Base-by-base conservation (phyloP, 2,113 vertebrate species). In the Geococcyx californianus region DNA sequence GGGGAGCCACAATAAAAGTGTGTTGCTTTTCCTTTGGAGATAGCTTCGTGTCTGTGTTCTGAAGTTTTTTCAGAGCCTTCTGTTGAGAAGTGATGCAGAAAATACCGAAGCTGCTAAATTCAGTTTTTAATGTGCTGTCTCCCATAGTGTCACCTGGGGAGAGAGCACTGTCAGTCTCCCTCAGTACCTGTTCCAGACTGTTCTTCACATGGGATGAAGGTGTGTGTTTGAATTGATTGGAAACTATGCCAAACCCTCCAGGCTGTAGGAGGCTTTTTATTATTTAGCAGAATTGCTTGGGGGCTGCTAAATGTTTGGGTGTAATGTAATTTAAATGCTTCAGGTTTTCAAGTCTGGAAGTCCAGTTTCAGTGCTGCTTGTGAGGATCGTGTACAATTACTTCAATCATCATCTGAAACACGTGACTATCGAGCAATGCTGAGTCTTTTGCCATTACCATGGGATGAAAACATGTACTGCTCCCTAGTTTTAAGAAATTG, bases 11-110 rank as follows among this genome's bases (percentile, higher is more conserved):
- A 68, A 68, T 59, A 90, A 87, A 77, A 31, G 52, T 80, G 73
- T 86, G 89, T 49, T 96, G 84, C 75, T 91, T 88, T 83, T 75
- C 62, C 85, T 95, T 95, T 87, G 81, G 85, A 94, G 87, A 63
- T 19, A 12, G 47, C 66, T 86, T 81, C 63, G 31, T 81, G 52
- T 66, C 82, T 14, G 2, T 85, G 77, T 56, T 88, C 56, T 82
- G 31, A 47, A 67, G 21, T 20, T 54, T n/a, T 93, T 85, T 34
- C 20, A 91, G 82, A 95, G 91, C 74, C 60, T 76, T 75, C 74
- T 84, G 94, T 77, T 96, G 90, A 95, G 77, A 77, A 89, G 73
- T 60, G 95, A 73, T 54, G 31, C 40, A 89, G 58, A 75, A 95
- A 94, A 94, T 67, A 60, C 84, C 55, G 55, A 93, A 79, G 79